These are phyloP conservation scores for Archips xylosteana DNA, from an alignment of 2,888 invertebrate genomes.

Conservation along the genomic window DNA sequence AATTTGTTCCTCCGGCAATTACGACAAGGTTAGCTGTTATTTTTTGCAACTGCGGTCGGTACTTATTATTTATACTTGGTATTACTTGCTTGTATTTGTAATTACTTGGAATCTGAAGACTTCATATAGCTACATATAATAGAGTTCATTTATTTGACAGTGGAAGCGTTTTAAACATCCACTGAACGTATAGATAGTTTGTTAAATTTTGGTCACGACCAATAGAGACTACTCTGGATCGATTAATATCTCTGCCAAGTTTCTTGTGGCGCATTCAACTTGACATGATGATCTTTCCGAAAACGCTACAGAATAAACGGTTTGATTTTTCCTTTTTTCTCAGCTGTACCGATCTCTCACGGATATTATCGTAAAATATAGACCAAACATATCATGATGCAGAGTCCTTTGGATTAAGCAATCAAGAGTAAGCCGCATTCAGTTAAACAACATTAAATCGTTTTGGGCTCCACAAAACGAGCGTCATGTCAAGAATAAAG, in stretches of 20 bases:
- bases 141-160: too few relatives aligned
- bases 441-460: not conserved
- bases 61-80: not conserved
- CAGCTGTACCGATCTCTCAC: not conserved
- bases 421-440: not conserved
- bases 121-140: too few relatives aligned
- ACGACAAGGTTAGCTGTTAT: conserved; percentile 5
- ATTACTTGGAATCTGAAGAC: too few relatives aligned
- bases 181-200: too few relatives aligned
- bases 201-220: too few relatives aligned
- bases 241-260: too few relatives aligned
- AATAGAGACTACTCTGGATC: too few relatives aligned
- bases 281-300: too few relatives aligned
- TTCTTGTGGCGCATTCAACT: too few relatives aligned
- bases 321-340: not conserved
- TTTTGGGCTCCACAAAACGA: not conserved
- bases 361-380: not conserved
- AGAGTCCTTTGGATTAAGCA: not conserved
- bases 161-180: too few relatives aligned
- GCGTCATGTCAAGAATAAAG: not conserved
- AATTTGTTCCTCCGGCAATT: conserved; percentile 33
- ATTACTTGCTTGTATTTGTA: too few relatives aligned
- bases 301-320: too few relatives aligned
- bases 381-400: not conserved
- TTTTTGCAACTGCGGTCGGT: not conserved